phyloP scores from a whole-genome alignment of 2,113 vertebrate genomes.

The Morone saxatilis region DNA sequence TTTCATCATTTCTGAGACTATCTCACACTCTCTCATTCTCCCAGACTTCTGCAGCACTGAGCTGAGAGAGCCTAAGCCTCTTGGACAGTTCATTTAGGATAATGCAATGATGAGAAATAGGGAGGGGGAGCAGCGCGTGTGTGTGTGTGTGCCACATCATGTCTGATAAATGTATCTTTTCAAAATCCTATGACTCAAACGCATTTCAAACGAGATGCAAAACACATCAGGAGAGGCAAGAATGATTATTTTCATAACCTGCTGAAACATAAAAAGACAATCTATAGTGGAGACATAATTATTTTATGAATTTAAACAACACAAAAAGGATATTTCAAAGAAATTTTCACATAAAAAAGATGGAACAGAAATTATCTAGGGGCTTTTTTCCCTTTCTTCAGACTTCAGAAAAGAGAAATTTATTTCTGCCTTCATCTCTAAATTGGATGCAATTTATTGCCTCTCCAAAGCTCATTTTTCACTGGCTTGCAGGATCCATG shows the following conservation, averaged over 20 bases:
- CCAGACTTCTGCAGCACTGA: conserved; percentile 62
- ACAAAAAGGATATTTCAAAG: conserved; percentile 83
- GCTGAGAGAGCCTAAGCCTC: conserved; percentile 69
- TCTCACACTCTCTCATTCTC: conserved; percentile 58
- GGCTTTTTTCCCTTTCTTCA: conserved; percentile 79
- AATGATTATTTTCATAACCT: conserved; percentile 84
- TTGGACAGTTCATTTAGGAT: conserved; percentile 80
- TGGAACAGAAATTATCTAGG: conserved; percentile 81
- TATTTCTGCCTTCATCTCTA: conserved; percentile 90
- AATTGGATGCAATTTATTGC: conserved; percentile 91
- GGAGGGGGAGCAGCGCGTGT: conserved; percentile 29
- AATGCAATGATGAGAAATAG: conserved; percentile 74
- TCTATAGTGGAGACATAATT: conserved; percentile 76
- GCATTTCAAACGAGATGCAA: conserved; percentile 77
- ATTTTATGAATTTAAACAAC: conserved; percentile 83
- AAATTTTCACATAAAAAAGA: conserved; percentile 81
- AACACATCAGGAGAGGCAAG: conserved; percentile 77
- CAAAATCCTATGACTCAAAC: conserved; percentile 73
- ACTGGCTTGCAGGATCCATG: conserved; percentile 82
- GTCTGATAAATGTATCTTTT: conserved; percentile 79
- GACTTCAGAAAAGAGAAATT: conserved; percentile 88
- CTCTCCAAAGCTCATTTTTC: conserved; percentile 89
- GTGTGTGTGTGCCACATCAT: conserved; percentile 64
- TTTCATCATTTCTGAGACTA: conserved; percentile 75
- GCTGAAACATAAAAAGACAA: conserved; percentile 80